Percentiles rank a stretch among this genome's conserved stretches.
Conservation (phyloP, 2,113 vertebrate genomes). For the Odontophorus gujanensis region DNA sequence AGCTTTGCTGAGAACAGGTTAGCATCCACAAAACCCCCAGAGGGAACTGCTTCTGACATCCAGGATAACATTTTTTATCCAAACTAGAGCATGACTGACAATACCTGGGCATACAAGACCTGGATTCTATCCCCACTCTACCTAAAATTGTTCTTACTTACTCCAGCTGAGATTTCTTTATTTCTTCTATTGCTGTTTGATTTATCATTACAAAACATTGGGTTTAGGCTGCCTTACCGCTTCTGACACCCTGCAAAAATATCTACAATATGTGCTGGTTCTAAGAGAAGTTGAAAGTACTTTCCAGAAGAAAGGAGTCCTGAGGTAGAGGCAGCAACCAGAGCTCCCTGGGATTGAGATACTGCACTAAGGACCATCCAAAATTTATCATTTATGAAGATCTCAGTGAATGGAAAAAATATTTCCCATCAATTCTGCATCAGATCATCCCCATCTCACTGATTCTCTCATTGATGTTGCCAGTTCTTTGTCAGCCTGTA, state of each 20-base stretch:
- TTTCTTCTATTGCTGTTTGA: not conserved
- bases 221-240: not conserved
- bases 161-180: not conserved
- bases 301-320: not conserved
- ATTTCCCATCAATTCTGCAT: not conserved
- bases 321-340: not conserved
- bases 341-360: not conserved
- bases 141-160: not conserved
- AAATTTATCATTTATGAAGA: not conserved
- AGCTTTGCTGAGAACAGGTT: not conserved
- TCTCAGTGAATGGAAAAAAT: not conserved
- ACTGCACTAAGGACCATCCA: not conserved
- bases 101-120: not conserved
- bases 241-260: not conserved
- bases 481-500: not conserved
- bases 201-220: not conserved
- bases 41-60: not conserved
- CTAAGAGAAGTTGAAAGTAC: not conserved
- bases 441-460: not conserved
- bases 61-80: not conserved
- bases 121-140: not conserved
- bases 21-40: not conserved
- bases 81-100: not conserved
- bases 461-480: not conserved
- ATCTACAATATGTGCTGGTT: not conserved